Percentiles rank a stretch among this genome's conserved stretches.
Evolutionary conservation across 2,888 invertebrate species (phyloP).

Genomic region (Acanthococcus lagerstroemiae): DNA sequence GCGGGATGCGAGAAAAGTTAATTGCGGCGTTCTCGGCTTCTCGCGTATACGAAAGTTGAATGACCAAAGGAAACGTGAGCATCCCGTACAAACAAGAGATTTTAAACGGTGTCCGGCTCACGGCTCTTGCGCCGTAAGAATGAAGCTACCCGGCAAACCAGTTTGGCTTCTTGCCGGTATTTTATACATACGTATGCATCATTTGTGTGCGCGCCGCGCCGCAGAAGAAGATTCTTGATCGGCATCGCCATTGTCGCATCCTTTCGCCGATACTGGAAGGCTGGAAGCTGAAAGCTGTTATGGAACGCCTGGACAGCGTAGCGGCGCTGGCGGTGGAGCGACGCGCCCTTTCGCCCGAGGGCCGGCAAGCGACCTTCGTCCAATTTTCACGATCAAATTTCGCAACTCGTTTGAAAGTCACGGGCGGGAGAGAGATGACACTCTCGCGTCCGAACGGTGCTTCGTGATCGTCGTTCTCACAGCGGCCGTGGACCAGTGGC

Average conservation of each 20-base stretch:
- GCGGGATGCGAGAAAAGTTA: not conserved
- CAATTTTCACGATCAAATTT: too few relatives aligned
- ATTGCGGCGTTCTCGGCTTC: not conserved
- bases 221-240: too few relatives aligned
- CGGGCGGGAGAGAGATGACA: too few relatives aligned
- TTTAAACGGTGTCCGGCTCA: slow-evolving; percentile 18
- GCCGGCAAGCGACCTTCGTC: too few relatives aligned
- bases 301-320: too few relatives aligned
- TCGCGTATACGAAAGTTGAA: slow-evolving; percentile 15
- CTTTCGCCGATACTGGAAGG: not conserved
- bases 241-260: not conserved
- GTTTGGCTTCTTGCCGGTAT: slow-evolving; percentile 11
- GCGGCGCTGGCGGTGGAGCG: too few relatives aligned
- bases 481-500: too few relatives aligned
- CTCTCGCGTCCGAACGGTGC: too few relatives aligned
- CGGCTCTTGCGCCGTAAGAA: not conserved
- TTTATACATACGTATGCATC: not conserved
- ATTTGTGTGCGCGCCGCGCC: slow-evolving; percentile 2
- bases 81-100: slow-evolving; percentile 10
- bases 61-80: slow-evolving; percentile 28
- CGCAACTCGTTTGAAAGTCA: too few relatives aligned
- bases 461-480: too few relatives aligned
- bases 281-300: too few relatives aligned
- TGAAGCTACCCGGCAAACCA: slow-evolving; percentile 6
- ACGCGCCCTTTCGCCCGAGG: too few relatives aligned